Evolutionary conservation across 1,140 invertebrate genomes (phyloP).

Genomic region (Dinothrombium tinctorium): DNA sequence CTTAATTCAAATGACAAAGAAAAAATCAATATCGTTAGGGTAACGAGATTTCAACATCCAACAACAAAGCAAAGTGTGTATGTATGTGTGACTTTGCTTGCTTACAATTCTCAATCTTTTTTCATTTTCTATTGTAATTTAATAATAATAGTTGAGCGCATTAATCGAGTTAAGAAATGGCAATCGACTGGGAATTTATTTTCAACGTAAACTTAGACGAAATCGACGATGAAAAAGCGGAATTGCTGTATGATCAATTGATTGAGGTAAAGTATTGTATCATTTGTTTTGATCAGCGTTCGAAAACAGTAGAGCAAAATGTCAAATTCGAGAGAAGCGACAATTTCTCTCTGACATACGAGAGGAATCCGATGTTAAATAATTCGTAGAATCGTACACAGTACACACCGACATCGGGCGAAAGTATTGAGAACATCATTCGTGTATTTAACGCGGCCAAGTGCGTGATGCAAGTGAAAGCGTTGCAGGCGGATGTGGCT

Average conservation of each 20-base stretch:
- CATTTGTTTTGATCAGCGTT: background rate
- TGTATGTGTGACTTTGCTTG: too few relatives aligned
- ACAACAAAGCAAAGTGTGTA: too few relatives aligned
- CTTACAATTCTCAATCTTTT: too few relatives aligned
- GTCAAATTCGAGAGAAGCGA: background rate
- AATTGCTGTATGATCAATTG: constrained; percentile 4
- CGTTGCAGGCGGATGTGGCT: constrained; percentile 6
- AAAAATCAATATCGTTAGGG: too few relatives aligned
- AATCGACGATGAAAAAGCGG: constrained; percentile 2
- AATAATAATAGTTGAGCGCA: too few relatives aligned
- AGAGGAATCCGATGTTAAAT: background rate
- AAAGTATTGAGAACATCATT: background rate
- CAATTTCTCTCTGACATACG: background rate
- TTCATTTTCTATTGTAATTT: too few relatives aligned
- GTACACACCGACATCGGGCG: background rate
- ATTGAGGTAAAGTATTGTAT: constrained; percentile 4
- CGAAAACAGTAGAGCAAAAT: too few relatives aligned
- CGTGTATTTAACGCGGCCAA: constrained; percentile 3
- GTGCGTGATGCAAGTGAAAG: constrained; percentile 6
- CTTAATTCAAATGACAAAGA: too few relatives aligned
- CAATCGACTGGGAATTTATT: constrained; percentile 7
- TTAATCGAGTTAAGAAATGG: too few relatives aligned
- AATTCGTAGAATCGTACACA: background rate
- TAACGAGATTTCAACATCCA: too few relatives aligned
- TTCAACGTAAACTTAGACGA: background rate